A percentile compares a stretch with the other conserved stretches of the same genome.
These are phyloP conservation scores for Gadopsis bispinosus DNA, from an alignment of 2,797 vertebrate species.

Conservation along the genomic window DNA sequence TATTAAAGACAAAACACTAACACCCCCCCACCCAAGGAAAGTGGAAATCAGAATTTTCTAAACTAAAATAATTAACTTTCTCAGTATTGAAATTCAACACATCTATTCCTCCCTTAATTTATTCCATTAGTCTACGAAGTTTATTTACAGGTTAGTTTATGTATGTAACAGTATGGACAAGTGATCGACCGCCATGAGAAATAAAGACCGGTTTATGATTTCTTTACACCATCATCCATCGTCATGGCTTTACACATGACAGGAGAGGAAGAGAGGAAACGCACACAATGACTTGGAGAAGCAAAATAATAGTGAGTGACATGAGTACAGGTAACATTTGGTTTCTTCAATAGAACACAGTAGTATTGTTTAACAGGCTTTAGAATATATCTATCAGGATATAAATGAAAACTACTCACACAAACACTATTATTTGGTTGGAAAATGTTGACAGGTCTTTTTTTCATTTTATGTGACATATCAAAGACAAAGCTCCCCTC, in stretches of 20 bases:
- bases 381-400: slow-evolving; percentile 81
- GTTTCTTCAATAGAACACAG: slow-evolving; percentile 70
- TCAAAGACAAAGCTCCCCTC: slow-evolving; percentile 61
- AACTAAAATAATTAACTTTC: slow-evolving; percentile 90
- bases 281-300: slow-evolving; percentile 42
- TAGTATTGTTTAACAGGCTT: slow-evolving; percentile 66
- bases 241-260: slow-evolving; percentile 47
- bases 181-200: slow-evolving; percentile 63
- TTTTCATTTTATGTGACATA: slow-evolving; percentile 54
- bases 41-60: slow-evolving; percentile 55
- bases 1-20: slow-evolving; percentile 40
- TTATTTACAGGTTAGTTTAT: slow-evolving; percentile 81
- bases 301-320: slow-evolving; percentile 21
- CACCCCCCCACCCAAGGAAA: slow-evolving; percentile 31
- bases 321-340: slow-evolving; percentile 68
- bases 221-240: slow-evolving; percentile 30
- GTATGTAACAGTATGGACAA: slow-evolving; percentile 66
- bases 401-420: slow-evolving; percentile 82
- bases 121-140: slow-evolving; percentile 64
- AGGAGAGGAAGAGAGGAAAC: slow-evolving; percentile 44
- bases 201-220: slow-evolving; percentile 67
- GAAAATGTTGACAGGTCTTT: slow-evolving; percentile 78
- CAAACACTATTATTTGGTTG: slow-evolving; percentile 87
- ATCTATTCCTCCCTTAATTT: slow-evolving; percentile 78
- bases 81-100: slow-evolving; percentile 81